A percentile compares a stretch with the other conserved stretches of the same genome.
phyloP scores from a whole-genome alignment of 2,797 vertebrate genomes.

The Streptopelia turtur region DNA sequence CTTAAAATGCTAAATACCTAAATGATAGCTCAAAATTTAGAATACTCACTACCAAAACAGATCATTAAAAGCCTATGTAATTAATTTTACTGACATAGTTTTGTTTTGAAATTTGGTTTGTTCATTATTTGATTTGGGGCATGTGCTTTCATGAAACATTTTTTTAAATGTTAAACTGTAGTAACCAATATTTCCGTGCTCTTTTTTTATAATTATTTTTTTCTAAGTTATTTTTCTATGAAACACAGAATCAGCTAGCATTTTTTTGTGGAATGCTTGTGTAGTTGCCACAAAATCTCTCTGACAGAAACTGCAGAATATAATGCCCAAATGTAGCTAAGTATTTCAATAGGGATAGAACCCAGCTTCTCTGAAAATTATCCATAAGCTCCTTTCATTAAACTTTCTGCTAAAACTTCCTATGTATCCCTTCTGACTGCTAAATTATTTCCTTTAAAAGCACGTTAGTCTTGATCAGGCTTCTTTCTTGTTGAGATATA shows the following conservation, averaged over 20 bases:
- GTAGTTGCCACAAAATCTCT: neutral
- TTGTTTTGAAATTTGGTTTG: neutral
- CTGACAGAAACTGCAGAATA: neutral
- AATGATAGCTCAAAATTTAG: neutral
- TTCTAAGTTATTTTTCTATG: neutral
- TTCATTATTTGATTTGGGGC: neutral
- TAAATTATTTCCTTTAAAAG: neutral
- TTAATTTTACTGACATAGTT: neutral
- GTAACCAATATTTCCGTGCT: neutral
- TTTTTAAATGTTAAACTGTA: neutral
- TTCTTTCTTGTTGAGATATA: neutral
- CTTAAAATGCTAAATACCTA: neutral
- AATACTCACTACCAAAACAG: neutral
- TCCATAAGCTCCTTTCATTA: neutral
- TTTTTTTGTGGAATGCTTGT: neutral
- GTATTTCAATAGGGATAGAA: neutral
- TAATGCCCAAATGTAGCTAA: neutral
- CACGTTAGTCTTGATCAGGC: neutral
- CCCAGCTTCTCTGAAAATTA: neutral
- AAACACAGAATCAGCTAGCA: neutral
- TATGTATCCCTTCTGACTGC: neutral
- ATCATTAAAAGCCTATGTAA: neutral
- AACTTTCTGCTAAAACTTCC: neutral
- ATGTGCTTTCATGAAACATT: neutral
- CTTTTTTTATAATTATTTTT: neutral